Evolutionary conservation across 1,140 invertebrate genomes (phyloP).

Genomic region (Apis laboriosa): DNA sequence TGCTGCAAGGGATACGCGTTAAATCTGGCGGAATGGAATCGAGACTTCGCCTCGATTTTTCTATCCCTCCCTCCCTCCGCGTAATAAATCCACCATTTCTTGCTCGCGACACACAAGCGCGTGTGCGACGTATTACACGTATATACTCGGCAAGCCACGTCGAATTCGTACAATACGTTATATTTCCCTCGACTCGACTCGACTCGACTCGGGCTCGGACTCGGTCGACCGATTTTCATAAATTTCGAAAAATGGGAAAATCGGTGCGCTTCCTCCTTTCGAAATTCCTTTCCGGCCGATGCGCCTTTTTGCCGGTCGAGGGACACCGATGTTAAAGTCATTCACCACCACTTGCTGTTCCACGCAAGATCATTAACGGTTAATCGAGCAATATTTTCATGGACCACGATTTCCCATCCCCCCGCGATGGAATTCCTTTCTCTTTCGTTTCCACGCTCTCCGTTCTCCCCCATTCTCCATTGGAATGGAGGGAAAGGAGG

Average conservation of each 20-base stretch:
- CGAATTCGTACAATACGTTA: conserved; percentile 63
- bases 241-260: conserved; percentile 33
- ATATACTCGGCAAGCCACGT: not conserved
- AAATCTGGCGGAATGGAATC: conserved; percentile 67
- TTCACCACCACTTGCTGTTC: not conserved
- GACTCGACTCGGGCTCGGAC: not conserved
- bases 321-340: conserved; percentile 15
- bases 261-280: conserved; percentile 18
- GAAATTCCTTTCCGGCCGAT: conserved; percentile 32
- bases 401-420: not conserved
- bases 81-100: not conserved
- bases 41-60: conserved; percentile 22
- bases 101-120: conserved; percentile 35
- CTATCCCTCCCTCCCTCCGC: not conserved
- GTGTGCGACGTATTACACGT: conserved; percentile 58
- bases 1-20: conserved; percentile 14
- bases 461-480: no score
- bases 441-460: not conserved
- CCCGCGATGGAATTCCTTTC: not conserved
- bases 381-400: conserved; percentile 30
- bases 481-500: no score
- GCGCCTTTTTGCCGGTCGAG: conserved; percentile 21
- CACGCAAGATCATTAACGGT: conserved; percentile 21
- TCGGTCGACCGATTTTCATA: conserved; percentile 63
- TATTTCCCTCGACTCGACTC: conserved; percentile 54